phyloP scores from a whole-genome alignment of 2,113 vertebrate genomes.

The mouse (Mus musculus) region GRCm39 chr16:24061501-24062000 shows the following conservation, averaged over 20 bases:
- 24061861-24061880: neutral
- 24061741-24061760: neutral
- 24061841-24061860: neutral
- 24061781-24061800: neutral
- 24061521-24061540: no score
- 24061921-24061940: constrained; percentile 30
- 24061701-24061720: neutral
- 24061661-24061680: neutral
- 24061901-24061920: neutral
- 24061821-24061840: neutral
- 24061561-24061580: neutral
- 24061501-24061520: no score
- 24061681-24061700: neutral
- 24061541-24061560: neutral
- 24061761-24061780: neutral
- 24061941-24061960: neutral
- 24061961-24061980: neutral
- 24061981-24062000: neutral
- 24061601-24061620: neutral
- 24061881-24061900: neutral
- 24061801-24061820: neutral
- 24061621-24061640: neutral
- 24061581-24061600: neutral
- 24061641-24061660: neutral
- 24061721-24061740: neutral